Evolutionary conservation across 2,888 invertebrate species (phyloP).

Genomic region (Pandemis corylana): DNA sequence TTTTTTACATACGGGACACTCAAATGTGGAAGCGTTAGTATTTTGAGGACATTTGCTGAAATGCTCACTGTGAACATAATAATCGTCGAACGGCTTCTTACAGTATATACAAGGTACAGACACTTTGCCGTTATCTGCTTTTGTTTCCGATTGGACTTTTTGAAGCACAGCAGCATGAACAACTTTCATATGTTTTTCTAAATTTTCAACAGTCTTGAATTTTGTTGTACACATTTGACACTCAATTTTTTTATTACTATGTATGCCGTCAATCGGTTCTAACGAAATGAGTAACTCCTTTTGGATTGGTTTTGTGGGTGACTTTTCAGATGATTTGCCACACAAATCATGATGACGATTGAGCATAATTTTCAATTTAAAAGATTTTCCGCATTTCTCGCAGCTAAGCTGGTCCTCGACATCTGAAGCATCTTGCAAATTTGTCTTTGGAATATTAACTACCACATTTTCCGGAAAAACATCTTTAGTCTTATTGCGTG

Average conservation of each 20-base stretch:
- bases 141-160: constrained; percentile 44
- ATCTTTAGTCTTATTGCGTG: constrained; percentile 45
- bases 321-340: constrained; percentile 51
- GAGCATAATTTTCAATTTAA: constrained; percentile 80
- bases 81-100: constrained; percentile 62
- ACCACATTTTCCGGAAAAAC: constrained; percentile 42
- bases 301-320: constrained; percentile 50
- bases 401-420: constrained; percentile 69
- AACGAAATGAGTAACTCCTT: constrained; percentile 71
- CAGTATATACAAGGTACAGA: constrained; percentile 73
- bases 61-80: constrained; percentile 65
- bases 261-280: constrained; percentile 67
- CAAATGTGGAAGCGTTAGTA: constrained; percentile 52
- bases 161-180: constrained; percentile 71
- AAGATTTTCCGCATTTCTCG: constrained; percentile 71
- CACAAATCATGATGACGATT: constrained; percentile 73
- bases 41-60: constrained; percentile 63
- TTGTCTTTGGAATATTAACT: constrained; percentile 54
- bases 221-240: constrained; percentile 71
- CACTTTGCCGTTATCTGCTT: constrained; percentile 47
- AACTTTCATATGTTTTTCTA: constrained; percentile 73
- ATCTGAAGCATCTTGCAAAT: constrained; percentile 56
- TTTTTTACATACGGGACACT: constrained; percentile 70
- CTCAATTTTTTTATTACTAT: constrained; percentile 50
- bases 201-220: constrained; percentile 69